Evolutionary conservation across 1,140 invertebrate genomes (phyloP).

Genomic region (Drosophila teissieri): DNA sequence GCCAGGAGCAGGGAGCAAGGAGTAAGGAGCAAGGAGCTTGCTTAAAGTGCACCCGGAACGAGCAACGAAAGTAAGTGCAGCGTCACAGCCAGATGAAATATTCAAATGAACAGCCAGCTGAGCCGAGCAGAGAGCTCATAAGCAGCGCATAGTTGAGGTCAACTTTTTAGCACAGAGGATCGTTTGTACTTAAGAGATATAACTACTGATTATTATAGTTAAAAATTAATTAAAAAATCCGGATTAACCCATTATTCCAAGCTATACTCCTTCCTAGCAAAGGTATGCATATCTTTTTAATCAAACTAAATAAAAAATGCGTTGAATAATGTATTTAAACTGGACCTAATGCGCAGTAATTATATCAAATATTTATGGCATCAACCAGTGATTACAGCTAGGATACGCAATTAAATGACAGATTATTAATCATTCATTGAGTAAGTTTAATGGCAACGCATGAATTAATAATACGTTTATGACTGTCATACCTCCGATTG

Average conservation of each 20-base stretch:
- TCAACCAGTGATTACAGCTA: not conserved
- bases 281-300: too few relatives aligned
- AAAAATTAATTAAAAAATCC: too few relatives aligned
- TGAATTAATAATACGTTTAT: not conserved
- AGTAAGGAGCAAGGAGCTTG: constrained; percentile 51
- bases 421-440: not conserved
- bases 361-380: not conserved
- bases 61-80: constrained; percentile 74
- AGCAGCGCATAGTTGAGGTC: not conserved
- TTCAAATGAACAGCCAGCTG: constrained; percentile 73
- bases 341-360: not conserved
- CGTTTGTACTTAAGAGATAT: too few relatives aligned
- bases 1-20: constrained; percentile 50
- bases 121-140: constrained; percentile 19
- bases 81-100: constrained; percentile 75
- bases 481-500: not conserved
- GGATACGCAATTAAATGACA: not conserved
- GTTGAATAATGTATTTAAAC: too few relatives aligned
- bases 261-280: too few relatives aligned
- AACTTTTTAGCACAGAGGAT: not conserved
- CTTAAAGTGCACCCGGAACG: constrained; percentile 66
- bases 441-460: not conserved
- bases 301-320: too few relatives aligned
- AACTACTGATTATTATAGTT: too few relatives aligned
- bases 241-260: too few relatives aligned